Evolutionary conservation across 1,140 invertebrate species (phyloP).

Genomic region (Trichonephila clavata): DNA sequence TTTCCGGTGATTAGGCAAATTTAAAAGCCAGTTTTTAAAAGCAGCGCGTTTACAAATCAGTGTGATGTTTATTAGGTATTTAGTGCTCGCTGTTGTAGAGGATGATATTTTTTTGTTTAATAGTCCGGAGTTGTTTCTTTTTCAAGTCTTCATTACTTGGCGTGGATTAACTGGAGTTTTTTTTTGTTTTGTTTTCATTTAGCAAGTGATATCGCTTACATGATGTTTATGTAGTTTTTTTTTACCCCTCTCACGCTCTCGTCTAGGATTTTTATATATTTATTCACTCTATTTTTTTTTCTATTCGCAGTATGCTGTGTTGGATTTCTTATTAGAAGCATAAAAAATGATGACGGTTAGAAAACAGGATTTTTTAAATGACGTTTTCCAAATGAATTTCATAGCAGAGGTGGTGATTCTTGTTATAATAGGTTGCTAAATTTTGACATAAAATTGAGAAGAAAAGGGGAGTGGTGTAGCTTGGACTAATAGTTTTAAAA

Average conservation of each 20-base stretch:
- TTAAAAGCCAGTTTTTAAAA: conserved; percentile 71
- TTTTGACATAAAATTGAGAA: background rate
- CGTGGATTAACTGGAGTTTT: background rate
- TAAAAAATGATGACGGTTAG: background rate
- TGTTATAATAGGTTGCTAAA: background rate
- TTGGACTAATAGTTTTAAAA: no score
- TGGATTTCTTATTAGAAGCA: conserved; percentile 5
- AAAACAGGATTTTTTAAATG: conserved; percentile 37
- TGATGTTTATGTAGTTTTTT: background rate
- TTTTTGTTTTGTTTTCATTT: conserved; percentile 23
- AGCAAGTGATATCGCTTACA: conserved; percentile 4
- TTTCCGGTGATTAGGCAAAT: conserved; percentile 74
- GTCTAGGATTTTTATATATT: conserved; percentile 10
- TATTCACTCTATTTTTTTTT: background rate
- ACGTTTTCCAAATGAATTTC: conserved; percentile 22
- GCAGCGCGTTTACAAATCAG: conserved; percentile 43
- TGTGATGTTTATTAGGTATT: conserved; percentile 71
- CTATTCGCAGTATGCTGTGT: background rate
- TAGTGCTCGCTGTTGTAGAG: conserved; percentile 17
- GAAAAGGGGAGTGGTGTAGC: no score
- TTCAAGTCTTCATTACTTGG: conserved; percentile 15
- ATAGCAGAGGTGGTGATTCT: background rate
- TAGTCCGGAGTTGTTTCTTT: background rate
- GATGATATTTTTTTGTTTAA: conserved; percentile 21
- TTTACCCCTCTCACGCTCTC: background rate